These are phyloP conservation scores for Drosophila demipolita DNA, from an alignment of 2,888 invertebrate genomes.

Conservation along the genomic window DNA sequence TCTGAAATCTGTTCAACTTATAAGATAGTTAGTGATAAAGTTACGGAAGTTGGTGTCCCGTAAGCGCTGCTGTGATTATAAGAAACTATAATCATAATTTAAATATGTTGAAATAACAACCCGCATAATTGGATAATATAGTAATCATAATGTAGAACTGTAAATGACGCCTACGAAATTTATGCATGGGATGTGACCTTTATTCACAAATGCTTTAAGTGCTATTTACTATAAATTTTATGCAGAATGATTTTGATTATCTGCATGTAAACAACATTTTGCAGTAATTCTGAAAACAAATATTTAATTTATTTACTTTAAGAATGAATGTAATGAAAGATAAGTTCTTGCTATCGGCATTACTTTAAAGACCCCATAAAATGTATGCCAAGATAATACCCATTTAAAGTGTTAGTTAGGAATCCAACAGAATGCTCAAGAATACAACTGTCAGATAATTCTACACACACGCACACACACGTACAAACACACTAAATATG, in stretches of 20 bases:
- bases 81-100: constrained; percentile 19
- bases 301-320: neutral
- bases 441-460: constrained; percentile 16
- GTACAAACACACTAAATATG: neutral
- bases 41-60: constrained; percentile 11
- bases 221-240: neutral
- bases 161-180: neutral
- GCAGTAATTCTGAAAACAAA: neutral
- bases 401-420: constrained; percentile 38
- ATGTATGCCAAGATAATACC: neutral
- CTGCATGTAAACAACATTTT: no score
- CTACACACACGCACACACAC: neutral
- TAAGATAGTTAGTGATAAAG: constrained; percentile 22
- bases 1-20: constrained; percentile 19
- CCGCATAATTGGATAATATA: constrained; percentile 27
- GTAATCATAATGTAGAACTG: constrained; percentile 1
- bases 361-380: neutral
- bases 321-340: neutral
- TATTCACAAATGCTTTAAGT: constrained; percentile 17
- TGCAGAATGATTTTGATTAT: neutral
- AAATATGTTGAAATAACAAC: constrained; percentile 12
- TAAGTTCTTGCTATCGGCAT: neutral
- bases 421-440: constrained; percentile 35
- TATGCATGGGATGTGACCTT: constrained; percentile 6
- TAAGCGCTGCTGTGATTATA: constrained; percentile 8